These are phyloP conservation scores for Melanotaenia duboulayi DNA, from an alignment of 2,113 vertebrate species.

Conservation along the genomic window DNA sequence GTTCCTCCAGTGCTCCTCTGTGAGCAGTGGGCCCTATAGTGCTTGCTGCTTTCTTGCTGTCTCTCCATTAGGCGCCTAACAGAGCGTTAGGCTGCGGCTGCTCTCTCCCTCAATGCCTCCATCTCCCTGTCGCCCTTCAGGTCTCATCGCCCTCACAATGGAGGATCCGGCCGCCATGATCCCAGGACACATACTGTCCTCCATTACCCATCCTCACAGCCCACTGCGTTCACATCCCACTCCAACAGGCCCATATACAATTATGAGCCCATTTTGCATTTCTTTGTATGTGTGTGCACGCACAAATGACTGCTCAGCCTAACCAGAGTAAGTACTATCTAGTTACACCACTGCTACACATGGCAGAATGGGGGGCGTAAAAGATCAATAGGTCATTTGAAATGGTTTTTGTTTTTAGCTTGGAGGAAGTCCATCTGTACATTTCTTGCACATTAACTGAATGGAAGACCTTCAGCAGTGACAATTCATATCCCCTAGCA, in stretches of 20 bases:
- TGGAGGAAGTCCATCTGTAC: conserved; percentile 84
- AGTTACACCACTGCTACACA: conserved; percentile 22
- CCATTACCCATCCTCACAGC: conserved; percentile 77
- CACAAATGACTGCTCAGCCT: conserved; percentile 3
- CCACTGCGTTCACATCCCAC: conserved; percentile 62
- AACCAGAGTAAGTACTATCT: conserved; percentile 55
- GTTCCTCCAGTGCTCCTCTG: conserved; percentile 60
- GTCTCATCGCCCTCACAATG: conserved; percentile 78
- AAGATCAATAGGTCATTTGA: conserved; percentile 75
- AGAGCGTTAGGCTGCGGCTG: conserved; percentile 77
- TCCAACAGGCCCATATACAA: conserved; percentile 42
- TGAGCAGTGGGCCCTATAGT: conserved; percentile 73
- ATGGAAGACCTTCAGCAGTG: conserved; percentile 82
- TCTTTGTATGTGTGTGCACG: conserved; percentile 14
- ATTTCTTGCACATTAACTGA: conserved; percentile 85
- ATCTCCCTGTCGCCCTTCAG: conserved; percentile 80
- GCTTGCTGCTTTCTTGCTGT: conserved; percentile 72
- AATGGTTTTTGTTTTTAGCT: conserved; percentile 85
- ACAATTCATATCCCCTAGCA: conserved; percentile 81
- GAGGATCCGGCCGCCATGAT: conserved; percentile 77
- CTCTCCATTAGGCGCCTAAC: conserved; percentile 83
- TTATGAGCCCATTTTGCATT: conserved; percentile 47
- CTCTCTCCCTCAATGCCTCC: conserved; percentile 76
- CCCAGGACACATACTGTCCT: conserved; percentile 79
- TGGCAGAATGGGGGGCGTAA: conserved; percentile 14